Base-by-base conservation (phyloP, 2,113 vertebrate species). In the Maccullochella peelii region DNA sequence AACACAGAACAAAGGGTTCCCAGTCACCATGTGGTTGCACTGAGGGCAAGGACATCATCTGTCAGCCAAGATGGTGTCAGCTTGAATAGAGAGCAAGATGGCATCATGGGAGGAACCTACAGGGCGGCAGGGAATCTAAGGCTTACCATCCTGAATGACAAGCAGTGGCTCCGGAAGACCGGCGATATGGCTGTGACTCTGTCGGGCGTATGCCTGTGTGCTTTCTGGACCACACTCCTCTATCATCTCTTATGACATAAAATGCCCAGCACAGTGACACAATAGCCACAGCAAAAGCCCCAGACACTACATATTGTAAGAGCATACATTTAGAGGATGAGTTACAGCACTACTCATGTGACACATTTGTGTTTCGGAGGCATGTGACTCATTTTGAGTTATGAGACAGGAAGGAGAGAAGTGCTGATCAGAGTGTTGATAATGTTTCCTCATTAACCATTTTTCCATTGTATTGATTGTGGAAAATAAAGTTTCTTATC, bases 201-300 rank as follows among this genome's bases (percentile, higher is more conserved):
- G 27, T 87, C 89, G 0, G 95, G 95, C 30, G 85, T 94, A 71
- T 95, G 93, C n/a, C 61, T 93, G 62, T 94, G 92, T 47, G 80
- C 75, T 23, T 85, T 93, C 75, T 91, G 87, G 54, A 86, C 67
- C 16, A 33, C 92, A 38, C 69, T 95, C 20, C 63, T 95, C 52
- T 89, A 87, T 80, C 94, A 94, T 71, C 80, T 95, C 78, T 69
- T 94, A 38, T 94, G 82, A 94, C 77, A 38, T 54, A 71, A 73
- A 84, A 63, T 47, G 30, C 38, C 33, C 85, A 68, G 44, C 69
- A 49, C 63, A 80, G 71, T 83, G 83, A 91, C 38, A 83, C 83
- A 77, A n/a, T 47, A 72, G 73, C 89, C 86, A 27, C 91, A 83
- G 62, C 20, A 62, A 52, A 79, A 86, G 54, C 83, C 79, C 33